Evolutionary conservation across 2,888 invertebrate species (phyloP).

Genomic region (Slavum lentiscoides): DNA sequence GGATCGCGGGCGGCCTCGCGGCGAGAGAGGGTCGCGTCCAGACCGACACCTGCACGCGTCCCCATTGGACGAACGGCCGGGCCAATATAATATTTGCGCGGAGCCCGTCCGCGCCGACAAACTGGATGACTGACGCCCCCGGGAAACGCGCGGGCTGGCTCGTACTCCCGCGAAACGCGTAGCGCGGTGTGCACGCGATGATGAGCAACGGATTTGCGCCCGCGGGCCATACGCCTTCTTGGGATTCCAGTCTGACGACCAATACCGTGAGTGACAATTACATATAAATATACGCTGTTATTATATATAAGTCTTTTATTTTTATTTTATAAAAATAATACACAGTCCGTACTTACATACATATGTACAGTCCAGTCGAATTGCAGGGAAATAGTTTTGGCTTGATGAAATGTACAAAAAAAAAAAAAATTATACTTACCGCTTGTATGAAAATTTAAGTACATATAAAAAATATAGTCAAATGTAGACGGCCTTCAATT

Average conservation of each 20-base stretch:
- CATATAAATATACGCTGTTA: too few species aligned
- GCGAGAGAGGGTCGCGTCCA: conserved; percentile 19
- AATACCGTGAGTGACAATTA: conserved; percentile 33
- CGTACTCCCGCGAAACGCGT: conserved; percentile 2
- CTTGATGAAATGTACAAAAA: too few species aligned
- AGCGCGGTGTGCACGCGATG: conserved; percentile 2
- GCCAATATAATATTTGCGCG: conserved; percentile 28
- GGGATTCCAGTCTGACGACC: conserved; percentile 39
- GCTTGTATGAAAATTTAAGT: too few species aligned
- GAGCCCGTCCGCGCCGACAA: neutral
- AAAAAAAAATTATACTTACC: too few species aligned
- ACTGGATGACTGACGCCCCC: conserved; percentile 26
- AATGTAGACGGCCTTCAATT: too few species aligned
- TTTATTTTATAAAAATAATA: too few species aligned
- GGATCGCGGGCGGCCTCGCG: neutral
- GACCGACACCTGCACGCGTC: conserved; percentile 33
- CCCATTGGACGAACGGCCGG: conserved; percentile 27
- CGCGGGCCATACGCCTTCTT: conserved; percentile 40
- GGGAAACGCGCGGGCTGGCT: conserved; percentile 17
- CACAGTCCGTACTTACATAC: too few species aligned
- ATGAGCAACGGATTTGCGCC: conserved; percentile 49
- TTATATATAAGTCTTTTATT: too few species aligned
- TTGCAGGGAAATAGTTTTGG: too few species aligned
- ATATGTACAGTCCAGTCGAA: too few species aligned
- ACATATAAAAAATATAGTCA: too few species aligned